Conservation (phyloP, 2,113 vertebrate species). For the Poecile atricapillus region DNA sequence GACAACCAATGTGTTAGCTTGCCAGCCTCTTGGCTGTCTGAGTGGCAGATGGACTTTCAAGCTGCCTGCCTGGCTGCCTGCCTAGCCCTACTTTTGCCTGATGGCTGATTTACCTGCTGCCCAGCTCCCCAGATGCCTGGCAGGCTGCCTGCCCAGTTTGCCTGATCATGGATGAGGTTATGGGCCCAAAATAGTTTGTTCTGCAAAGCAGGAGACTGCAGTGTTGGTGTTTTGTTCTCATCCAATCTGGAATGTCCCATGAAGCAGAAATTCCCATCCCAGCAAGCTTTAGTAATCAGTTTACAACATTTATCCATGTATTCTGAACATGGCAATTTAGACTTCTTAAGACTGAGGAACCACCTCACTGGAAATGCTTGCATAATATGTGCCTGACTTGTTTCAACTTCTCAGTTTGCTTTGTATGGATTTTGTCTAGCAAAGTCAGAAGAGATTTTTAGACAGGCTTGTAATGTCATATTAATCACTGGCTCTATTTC, state of each 20-base stretch:
- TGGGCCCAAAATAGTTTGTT: constrained; percentile 31
- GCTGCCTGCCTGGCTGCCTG: constrained; percentile 17
- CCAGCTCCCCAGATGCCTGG: constrained; percentile 12
- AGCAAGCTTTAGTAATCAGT: constrained; percentile 39
- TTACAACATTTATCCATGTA: constrained; percentile 19
- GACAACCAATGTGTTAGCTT: not conserved
- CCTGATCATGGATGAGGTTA: not conserved
- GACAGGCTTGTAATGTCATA: not conserved
- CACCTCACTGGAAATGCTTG: not conserved
- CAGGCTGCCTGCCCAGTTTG: not conserved
- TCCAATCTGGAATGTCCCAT: not conserved
- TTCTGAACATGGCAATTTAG: not conserved
- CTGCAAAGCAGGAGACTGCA: constrained; percentile 3
- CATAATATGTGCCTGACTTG: not conserved
- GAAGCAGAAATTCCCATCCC: constrained; percentile 42
- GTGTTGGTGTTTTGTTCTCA: not conserved
- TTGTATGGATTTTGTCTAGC: constrained; percentile 21
- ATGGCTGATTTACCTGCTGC: constrained; percentile 23
- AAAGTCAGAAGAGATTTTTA: constrained; percentile 25
- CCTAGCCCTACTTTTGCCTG: not conserved
- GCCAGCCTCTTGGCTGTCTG: constrained; percentile 15
- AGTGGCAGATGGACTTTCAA: constrained; percentile 35
- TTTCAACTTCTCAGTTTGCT: not conserved
- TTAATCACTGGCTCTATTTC: constrained; percentile 47
- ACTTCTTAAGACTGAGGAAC: constrained; percentile 25